phyloP scores from a whole-genome alignment of 2,113 vertebrate genomes.

The Lucifuga dentata region DNA sequence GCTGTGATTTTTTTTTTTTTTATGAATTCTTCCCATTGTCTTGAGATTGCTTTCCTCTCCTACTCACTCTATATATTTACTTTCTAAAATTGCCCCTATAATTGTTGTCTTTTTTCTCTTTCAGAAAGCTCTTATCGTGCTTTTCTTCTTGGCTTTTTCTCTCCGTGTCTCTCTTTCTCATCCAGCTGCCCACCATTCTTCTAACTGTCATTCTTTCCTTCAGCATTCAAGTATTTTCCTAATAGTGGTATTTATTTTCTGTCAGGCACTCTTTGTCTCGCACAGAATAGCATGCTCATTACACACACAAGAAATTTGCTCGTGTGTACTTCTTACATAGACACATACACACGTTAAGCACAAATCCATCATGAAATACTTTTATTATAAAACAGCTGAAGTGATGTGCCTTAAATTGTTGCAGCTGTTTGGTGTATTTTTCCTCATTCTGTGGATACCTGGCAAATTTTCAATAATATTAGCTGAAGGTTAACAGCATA shows the following conservation, averaged over 20 bases:
- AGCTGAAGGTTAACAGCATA: not conserved
- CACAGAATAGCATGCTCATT: constrained; percentile 46
- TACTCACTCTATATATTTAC: constrained; percentile 10
- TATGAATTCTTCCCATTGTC: too few relatives aligned
- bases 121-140: constrained; percentile 35
- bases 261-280: constrained; percentile 58
- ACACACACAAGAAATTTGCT: constrained; percentile 33
- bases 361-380: too few relatives aligned
- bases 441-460: too few relatives aligned
- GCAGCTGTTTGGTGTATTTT: too few relatives aligned
- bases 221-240: constrained; percentile 33
- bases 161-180: too few relatives aligned
- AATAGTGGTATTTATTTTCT: constrained; percentile 66
- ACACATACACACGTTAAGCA: not conserved
- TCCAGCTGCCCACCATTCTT: constrained; percentile 54
- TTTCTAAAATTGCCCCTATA: constrained; percentile 11
- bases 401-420: too few relatives aligned
- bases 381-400: too few relatives aligned
- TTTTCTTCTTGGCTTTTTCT: constrained; percentile 19
- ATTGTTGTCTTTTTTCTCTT: not conserved
- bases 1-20: too few relatives aligned
- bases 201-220: constrained; percentile 56
- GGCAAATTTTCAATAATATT: too few relatives aligned
- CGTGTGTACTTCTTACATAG: not conserved
- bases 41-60: not conserved